Evolutionary conservation across 2,888 invertebrate species (phyloP), one percentile per base, ranked within the genome.

Genomic region (Ceratothoa steindachneri): DNA sequence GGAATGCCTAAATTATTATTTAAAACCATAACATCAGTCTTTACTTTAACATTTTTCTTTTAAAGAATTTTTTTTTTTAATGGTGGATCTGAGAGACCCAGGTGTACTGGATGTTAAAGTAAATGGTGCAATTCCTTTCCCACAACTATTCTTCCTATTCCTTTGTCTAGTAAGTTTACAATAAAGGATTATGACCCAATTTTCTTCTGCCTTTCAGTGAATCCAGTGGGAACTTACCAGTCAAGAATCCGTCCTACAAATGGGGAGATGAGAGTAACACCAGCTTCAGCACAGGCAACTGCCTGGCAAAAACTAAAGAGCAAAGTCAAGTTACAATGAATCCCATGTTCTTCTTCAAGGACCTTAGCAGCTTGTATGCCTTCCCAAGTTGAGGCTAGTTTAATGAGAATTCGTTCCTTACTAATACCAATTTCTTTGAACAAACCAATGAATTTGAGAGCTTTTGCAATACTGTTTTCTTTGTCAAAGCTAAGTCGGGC

Each of bases 301-400:
- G 98, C 98, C 88, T 98, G 99, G 68, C 92, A 90, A 83, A 97
- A 91, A 31, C 93, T 94, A 85, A 99, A 99, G 69, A 99, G 86
- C 72, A 99, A 87, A 0, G 99, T 99, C 85, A 99, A 87, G 86
- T 99, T 99, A 86, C 98, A 99, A 83, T 99, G 99, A 79, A 99
- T 93, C 68, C 93, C 93, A 85, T 97, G 89, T 82, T 95, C 89
- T 82, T 91, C 89, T 85, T 99, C 98, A 81, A 98, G 85, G 82
- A 91, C 90, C 94, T 89, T 93, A 27, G 97, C 99, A 31, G 98
- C 98, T 86, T 97, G 93, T 80, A 99, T 97, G 30, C 99, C 98
- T 87, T 99, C 99, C 99, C 99, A 99, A 0, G 99, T 98, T 0
- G 97, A 95, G 0, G 97, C 96, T 80, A 99, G 87, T 85, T 99